Evolutionary conservation across 2,797 vertebrate species (phyloP), one percentile per base, ranked within the genome.

Genomic region (Leuciscus waleckii): DNA sequence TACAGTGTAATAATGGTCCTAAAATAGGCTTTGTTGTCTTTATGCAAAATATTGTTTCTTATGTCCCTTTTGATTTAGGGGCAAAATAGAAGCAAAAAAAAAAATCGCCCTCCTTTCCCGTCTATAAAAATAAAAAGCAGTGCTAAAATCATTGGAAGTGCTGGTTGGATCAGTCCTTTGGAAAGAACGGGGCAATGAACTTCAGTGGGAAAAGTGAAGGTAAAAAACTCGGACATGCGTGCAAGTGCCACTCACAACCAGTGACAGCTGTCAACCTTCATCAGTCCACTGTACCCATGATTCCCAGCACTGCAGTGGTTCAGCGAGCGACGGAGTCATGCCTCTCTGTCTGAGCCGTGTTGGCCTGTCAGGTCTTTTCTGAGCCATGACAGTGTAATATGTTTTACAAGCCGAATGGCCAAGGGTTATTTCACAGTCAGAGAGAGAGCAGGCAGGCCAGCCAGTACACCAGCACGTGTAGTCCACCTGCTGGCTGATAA

Each of bases 321-420:
- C 43, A 19, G 58, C 26, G 70, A 71, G 76, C 65, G 76, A 54
- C 35, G 49, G 87, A 87, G 84, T 83, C 84, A 76, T 58, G 58
- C 61, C 78, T 70, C 78, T 65, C 71, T 80, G 68, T 87, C 68
- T 79, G 85, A 83, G 71, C 41, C 29, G 70, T 87, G 83, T 84
- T 86, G 81, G 85, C 82, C 87, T 85, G 81, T 83, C 86, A 84
- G 83, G 69, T 87, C 86, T 79, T 86, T 84, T 86, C 83, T 87
- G 61, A 46, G 63, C 77, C 85, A 86, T 86, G 82, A 81, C 81
- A 67, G 85, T 77, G 76, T 85, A 88, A 81, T 85, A 83, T 86
- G 89, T 89, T 88, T 89, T 87, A 88, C 85, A 87, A 87, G 82
- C 74, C 46, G 81, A 83, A 74, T 83, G 83, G 67, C 56, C 80